Base-by-base conservation (phyloP, 1,140 invertebrate species). In the Philopotamus ludificatus region DNA sequence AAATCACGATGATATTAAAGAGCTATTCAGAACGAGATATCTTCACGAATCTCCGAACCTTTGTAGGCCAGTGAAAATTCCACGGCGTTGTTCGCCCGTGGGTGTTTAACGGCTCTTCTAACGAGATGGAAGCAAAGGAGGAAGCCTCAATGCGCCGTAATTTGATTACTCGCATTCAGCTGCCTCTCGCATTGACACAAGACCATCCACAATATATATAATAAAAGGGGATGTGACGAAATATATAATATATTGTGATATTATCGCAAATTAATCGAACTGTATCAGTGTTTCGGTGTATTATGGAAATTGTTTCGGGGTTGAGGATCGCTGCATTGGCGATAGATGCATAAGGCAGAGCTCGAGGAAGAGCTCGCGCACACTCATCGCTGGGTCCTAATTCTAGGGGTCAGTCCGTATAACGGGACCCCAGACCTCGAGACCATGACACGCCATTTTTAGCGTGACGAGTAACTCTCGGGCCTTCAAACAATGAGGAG, bases 81-180 rank as follows among this genome's bases (percentile, higher is more conserved):
- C 62, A 64, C 61, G 60, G 45, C 7, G 42, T 18, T 44, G 39
- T 42, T 28, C 23, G 60, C 63, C 60, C 42, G 67, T 69, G 50
- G 63, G 63, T 69, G 67, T 63, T 42, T 66, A 69, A 69, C 67
- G 67, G 63, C 59, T 58, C 58, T 65, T 62, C 62, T 65, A 68
- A 68, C 66, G 55, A 64, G 61, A 61, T 57, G 51, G 55, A 47
- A 47, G 44, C 44, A 47, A 16, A 47, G 18, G 21, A 59, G 63
- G 67, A 63, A 69, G 59, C 63, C 25, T 69, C 63, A 69, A 69
- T 69, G 53, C 23, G 51, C 55, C 57, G 60, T 69, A 62, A 69
- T 66, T 69, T 69, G 63, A 69, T 69, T 69, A 65, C 63, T 41
- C 23, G 67, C 45, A 69, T 69, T 69, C 67, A 65, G 34, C 62